Base-by-base conservation (phyloP, 2,113 vertebrate species). In the Bufo bufo region DNA sequence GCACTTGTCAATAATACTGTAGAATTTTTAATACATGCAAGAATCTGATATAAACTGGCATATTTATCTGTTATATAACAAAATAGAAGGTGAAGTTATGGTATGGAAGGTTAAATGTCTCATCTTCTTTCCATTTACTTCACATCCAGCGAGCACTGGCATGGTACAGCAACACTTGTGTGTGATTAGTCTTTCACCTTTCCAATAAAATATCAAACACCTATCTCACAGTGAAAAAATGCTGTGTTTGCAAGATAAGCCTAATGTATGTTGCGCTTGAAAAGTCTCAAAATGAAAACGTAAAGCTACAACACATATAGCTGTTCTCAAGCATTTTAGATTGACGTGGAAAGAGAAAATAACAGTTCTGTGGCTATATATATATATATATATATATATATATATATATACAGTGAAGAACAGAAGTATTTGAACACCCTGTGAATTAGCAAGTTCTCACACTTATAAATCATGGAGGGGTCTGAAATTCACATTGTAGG, bases 141-240 rank as follows among this genome's bases (percentile, higher is more conserved):
- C 75, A 77, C 47, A 77, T 10, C 19, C 16, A 52, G 75, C 49
- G 58, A 43, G n/a, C 77, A 7, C n/a, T 59, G 77, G 12, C 77
- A 33, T 59, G n/a, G n/a, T 16, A 56, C 4, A 80, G 50, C 10
- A 58, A 58, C 52, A 80, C 77, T 80, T 59, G n/a, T 59, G 20
- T 8, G 20, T 59, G 20, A 80, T 80, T 80, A 58, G 77, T 80
- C 52, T 80, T 59, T 80, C 54, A 80, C 77, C 77, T 59, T 59
- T 43, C 54, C 52, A 80, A 80, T 80, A 59, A 58, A 58, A 59
- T 80, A 80, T 80, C 54, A 80, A 80, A 80, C 23, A 59, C 56
- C 54, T 80, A 23, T 80, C n/a, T 59, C 54, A 43, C 7, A 9
- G 50, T 33, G 50, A 58, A 80, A 61, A 80, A 80, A 56, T 80